These are phyloP conservation scores for Ptychodera flava DNA, from an alignment of 35 echinoderm and acorn worm genomes.

Conservation along the genomic window DNA sequence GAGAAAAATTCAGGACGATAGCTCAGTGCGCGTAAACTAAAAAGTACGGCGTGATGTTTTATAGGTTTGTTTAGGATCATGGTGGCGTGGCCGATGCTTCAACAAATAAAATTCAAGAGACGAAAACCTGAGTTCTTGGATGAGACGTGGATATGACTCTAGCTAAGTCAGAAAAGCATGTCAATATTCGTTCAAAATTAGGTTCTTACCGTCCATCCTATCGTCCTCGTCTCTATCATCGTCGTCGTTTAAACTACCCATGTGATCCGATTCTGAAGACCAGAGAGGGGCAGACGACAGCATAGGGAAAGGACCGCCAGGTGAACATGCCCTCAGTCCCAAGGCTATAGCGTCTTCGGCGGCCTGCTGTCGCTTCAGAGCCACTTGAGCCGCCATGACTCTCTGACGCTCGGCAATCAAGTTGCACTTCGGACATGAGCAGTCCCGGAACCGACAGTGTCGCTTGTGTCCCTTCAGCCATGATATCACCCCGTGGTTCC, in stretches of 20 bases:
- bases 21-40: no score
- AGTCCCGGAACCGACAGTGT: conserved; percentile 93
- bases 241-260: conserved; percentile 36
- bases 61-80: no score
- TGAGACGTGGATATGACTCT: no score
- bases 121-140: no score
- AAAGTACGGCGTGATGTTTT: no score
- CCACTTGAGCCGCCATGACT: conserved; percentile 98
- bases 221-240: conserved; percentile 39
- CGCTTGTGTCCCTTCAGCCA: conserved; percentile 98
- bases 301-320: conserved; percentile 60
- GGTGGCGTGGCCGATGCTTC: no score
- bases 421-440: conserved; percentile 94
- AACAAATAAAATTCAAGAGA: no score
- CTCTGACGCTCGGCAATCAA: conserved; percentile 93
- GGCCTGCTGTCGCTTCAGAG: conserved; percentile 90
- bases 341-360: conserved; percentile 96
- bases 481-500: conserved; percentile 97
- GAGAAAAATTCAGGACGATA: no score
- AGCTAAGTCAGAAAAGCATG: no score
- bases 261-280: conserved; percentile 17
- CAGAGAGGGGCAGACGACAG: conserved; percentile 42
- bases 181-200: no score
- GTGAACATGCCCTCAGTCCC: conserved; percentile 91
- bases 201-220: conserved; percentile 16